A percentile compares a stretch with the other conserved stretches of the same genome.
These are phyloP conservation scores for Notoglanidium macrostoma DNA, from an alignment of 2,797 vertebrate species.

Conservation along the genomic window DNA sequence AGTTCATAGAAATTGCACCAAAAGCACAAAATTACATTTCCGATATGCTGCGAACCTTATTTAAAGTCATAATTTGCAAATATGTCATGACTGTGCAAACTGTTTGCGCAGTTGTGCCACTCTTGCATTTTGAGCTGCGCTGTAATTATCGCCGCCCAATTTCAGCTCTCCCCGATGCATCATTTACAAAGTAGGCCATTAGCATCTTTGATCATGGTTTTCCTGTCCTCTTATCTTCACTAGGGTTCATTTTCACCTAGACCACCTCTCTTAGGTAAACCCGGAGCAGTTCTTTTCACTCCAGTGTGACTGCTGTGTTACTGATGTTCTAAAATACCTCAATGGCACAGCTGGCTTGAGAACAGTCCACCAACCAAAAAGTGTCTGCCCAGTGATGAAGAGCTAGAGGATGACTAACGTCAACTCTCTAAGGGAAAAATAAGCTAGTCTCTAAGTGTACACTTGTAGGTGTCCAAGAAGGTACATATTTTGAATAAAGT, in stretches of 20 bases:
- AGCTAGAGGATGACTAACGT: neutral
- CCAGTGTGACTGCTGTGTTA: neutral
- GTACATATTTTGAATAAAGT: neutral
- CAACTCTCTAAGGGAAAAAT: neutral
- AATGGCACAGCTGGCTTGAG: neutral
- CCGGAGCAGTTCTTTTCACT: neutral
- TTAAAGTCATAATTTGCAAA: slow-evolving; percentile 28
- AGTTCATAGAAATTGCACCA: neutral
- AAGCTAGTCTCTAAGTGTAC: neutral
- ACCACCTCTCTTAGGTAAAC: neutral
- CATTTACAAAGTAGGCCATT: slow-evolving; percentile 7
- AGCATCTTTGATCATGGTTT: slow-evolving; percentile 5
- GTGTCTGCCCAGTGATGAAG: neutral
- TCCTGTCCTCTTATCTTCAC: neutral
- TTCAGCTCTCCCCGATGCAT: neutral
- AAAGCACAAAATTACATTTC: slow-evolving; percentile 1
- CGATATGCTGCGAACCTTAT: neutral
- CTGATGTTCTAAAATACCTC: neutral
- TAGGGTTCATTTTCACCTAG: neutral
- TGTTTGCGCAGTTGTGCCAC: slow-evolving; percentile 12
- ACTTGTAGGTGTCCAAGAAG: neutral
- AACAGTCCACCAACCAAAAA: neutral
- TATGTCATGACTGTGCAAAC: slow-evolving; percentile 23
- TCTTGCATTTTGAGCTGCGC: slow-evolving; percentile 17
- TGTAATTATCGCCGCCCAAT: neutral